phyloP scores from a whole-genome alignment of 2,888 invertebrate genomes.

The Poecilus cupreus region DNA sequence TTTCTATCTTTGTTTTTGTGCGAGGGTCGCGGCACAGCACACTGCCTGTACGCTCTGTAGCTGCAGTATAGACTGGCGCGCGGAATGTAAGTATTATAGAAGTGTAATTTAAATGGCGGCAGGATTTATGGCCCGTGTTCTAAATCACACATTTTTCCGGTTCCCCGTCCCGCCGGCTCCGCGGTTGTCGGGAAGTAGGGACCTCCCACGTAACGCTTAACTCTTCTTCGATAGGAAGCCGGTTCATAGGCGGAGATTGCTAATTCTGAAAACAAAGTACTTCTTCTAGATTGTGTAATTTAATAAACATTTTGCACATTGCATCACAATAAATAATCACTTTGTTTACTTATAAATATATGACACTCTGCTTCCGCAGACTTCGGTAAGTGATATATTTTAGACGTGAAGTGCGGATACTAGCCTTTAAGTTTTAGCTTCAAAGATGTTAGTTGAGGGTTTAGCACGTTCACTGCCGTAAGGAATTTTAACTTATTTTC shows the following conservation, averaged over 20 bases:
- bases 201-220: slow-evolving; percentile 23
- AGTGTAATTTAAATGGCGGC: slow-evolving; percentile 53
- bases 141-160: slow-evolving; percentile 55
- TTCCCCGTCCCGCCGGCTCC: background rate
- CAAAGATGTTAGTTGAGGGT: no score
- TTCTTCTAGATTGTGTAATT: no score
- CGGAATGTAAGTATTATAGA: slow-evolving; percentile 51
- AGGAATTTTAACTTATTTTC: no score
- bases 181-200: slow-evolving; percentile 11
- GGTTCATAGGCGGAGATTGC: slow-evolving; percentile 1
- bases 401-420: no score
- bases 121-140: slow-evolving; percentile 46
- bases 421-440: no score
- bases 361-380: no score
- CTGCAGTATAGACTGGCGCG: background rate
- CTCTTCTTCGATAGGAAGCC: slow-evolving; percentile 35
- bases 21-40: background rate
- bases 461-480: no score
- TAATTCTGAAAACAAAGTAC: no score
- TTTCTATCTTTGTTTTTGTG: slow-evolving; percentile 8
- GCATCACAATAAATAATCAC: no score
- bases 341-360: no score
- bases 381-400: no score
- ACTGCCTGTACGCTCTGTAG: background rate
- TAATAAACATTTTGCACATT: no score